phyloP scores from a whole-genome alignment of 2,888 invertebrate genomes.

The Anthophora plumipes region DNA sequence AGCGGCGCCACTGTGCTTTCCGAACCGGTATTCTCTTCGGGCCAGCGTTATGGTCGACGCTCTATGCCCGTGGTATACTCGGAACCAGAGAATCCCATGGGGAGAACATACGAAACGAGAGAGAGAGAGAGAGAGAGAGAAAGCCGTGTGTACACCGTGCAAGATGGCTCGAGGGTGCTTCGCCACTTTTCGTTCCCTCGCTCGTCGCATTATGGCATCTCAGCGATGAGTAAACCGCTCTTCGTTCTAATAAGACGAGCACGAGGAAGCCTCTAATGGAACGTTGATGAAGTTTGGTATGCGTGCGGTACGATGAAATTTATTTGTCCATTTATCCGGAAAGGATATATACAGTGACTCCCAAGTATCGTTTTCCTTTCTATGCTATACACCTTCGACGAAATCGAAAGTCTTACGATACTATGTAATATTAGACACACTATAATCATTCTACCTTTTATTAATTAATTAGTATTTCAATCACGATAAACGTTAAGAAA shows the following conservation, averaged over 20 bases:
- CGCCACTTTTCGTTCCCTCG: conserved; percentile 73
- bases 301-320: not conserved
- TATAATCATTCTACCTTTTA: too few species aligned
- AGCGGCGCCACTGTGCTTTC: conserved; percentile 74
- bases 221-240: conserved; percentile 39
- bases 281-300: not conserved
- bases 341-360: too few species aligned
- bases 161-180: conserved; percentile 75
- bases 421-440: too few species aligned
- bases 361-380: too few species aligned
- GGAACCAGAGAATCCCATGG: conserved; percentile 46
- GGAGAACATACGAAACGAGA: conserved; percentile 54
- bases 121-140: too few species aligned
- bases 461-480: too few species aligned
- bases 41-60: conserved; percentile 71
- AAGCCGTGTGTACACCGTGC: conserved; percentile 55
- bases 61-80: conserved; percentile 65
- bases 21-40: conserved; percentile 79
- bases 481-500: too few species aligned
- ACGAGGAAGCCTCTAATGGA: not conserved
- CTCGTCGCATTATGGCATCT: conserved; percentile 60
- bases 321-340: not conserved
- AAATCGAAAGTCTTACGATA: too few species aligned
- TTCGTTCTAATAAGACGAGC: conserved; percentile 4
- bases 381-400: too few species aligned